Evolutionary conservation across 1,140 invertebrate species (phyloP), one percentile per base, ranked within the genome.

Genomic region (Varroa destructor): DNA sequence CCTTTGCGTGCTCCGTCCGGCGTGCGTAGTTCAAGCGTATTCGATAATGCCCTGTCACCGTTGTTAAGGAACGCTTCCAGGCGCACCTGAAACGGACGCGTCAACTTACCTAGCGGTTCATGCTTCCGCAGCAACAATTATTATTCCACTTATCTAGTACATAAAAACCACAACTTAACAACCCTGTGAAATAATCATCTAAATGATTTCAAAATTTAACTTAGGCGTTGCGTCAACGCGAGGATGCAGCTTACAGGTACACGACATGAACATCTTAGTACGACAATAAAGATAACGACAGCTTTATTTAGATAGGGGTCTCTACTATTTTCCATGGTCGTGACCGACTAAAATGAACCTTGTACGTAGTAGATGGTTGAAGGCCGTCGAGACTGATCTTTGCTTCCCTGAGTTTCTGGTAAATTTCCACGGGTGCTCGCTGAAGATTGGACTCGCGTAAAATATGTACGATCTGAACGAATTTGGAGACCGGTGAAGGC

Each of bases 401-500:
- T 76, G 91, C 89, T 74, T 88, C 82, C 67, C 90, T 88, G 1
- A 89, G 88, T 37, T 90, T 85, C 79, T 90, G 88, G 78, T 93
- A 92, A 0, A 85, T 87, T 76, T 87, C 89, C 0, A 86, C 86
- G 74, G 90, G 87, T 74, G 89, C 87, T 3, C 72, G 73, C 3
- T 79, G 75, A 12, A 74, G 71, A 77, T 88, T 86, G 75, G 85
- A 86, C 75, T 89, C 86, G 77, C 90, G 92, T 72, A 90, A 88
- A 1, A 89, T 87, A 74, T 89, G 84, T 79, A 88, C 91, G 74
- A 94, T 90, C 75, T 91, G 88, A n/a, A 93, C 88, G 80, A 88
- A 91, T 77, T 92, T 90, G 75, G 91, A 89, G 74, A 90, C 86
- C 0, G 90, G 90, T 76, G 87, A 85, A 3, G 90, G 89, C 0